These are phyloP conservation scores for Burhinus bistriatus DNA, from an alignment of 2,113 vertebrate genomes.

Conservation along the genomic window DNA sequence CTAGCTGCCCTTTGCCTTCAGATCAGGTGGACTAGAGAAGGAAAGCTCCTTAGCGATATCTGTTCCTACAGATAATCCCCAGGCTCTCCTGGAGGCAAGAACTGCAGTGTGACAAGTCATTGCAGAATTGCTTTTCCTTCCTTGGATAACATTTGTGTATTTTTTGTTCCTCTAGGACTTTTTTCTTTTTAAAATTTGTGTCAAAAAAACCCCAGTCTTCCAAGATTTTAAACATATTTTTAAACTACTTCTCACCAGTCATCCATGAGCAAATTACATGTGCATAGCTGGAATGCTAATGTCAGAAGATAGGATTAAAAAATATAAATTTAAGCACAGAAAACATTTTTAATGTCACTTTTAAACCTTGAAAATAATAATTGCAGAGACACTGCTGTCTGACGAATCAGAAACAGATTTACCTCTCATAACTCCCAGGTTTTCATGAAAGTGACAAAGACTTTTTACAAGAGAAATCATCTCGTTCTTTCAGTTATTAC, in stretches of 20 bases:
- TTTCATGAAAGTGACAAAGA: not conserved
- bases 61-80: not conserved
- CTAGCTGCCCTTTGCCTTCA: not conserved
- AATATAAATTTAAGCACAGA: not conserved
- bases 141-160: not conserved
- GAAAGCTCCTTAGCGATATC: not conserved
- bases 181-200: not conserved
- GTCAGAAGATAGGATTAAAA: not conserved
- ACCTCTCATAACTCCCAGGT: not conserved
- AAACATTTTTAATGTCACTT: not conserved
- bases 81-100: not conserved
- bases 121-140: not conserved
- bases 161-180: not conserved
- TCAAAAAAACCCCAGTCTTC: too few species aligned
- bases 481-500: not conserved
- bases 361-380: not conserved
- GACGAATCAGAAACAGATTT: not conserved
- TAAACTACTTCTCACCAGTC: not conserved
- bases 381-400: not conserved
- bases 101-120: accelerated
- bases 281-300: not conserved
- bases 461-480: not conserved
- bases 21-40: not conserved
- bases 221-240: not conserved
- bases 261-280: not conserved